Percentiles rank a stretch among this genome's conserved stretches.
These are phyloP conservation scores for Megaleporinus macrocephalus DNA, from an alignment of 2,113 vertebrate genomes.

Conservation along the genomic window DNA sequence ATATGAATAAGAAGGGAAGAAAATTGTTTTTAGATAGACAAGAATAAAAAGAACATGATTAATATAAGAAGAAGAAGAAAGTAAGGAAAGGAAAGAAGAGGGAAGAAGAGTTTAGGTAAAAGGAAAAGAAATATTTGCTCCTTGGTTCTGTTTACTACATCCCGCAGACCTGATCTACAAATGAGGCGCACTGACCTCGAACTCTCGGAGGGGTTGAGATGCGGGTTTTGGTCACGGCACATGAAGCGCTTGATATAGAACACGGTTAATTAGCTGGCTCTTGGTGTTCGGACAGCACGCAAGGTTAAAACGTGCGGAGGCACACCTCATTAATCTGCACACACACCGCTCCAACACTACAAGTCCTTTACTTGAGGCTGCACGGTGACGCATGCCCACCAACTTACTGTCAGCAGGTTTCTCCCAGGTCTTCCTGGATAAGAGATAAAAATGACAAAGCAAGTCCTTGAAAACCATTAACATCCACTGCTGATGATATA, in stretches of 20 bases:
- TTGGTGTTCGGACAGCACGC: not conserved
- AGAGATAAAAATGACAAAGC: not conserved
- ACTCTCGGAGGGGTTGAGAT: not conserved
- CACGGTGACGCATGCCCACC: constrained; percentile 3
- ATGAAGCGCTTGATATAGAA: constrained; percentile 11
- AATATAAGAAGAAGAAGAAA: not conserved
- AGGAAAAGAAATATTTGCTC: not conserved
- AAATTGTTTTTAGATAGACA: too few species aligned
- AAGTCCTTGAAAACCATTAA: not conserved
- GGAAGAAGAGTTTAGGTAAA: too few species aligned
- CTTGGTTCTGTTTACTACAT: not conserved
- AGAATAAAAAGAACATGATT: too few species aligned
- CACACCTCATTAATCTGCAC: constrained; percentile 21
- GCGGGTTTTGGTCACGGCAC: not conserved
- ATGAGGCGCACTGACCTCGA: not conserved
- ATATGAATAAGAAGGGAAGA: too few species aligned
- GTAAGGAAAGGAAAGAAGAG: not conserved
- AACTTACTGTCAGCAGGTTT: constrained; percentile 7
- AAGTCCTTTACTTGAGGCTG: not conserved
- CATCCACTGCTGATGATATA: not conserved
- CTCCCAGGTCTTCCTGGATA: not conserved
- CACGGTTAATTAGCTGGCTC: constrained; percentile 35
- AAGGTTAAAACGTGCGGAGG: constrained; percentile 10
- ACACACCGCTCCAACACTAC: constrained; percentile 5
- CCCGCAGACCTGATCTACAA: not conserved